Base-by-base conservation (phyloP, 1,140 invertebrate species). In the Formica exsecta region DNA sequence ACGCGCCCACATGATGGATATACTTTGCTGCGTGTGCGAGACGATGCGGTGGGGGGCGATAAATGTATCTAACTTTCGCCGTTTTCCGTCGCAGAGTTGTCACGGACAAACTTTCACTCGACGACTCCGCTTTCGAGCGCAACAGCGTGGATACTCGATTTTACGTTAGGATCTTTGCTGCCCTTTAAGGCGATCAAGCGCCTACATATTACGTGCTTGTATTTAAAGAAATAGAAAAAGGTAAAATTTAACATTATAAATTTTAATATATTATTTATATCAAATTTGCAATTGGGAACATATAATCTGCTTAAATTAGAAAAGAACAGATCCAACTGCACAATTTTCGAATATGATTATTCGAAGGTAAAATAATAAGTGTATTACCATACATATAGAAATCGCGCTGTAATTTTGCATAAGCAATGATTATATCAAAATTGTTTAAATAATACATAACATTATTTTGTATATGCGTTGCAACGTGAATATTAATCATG, bases 51-150 rank as follows among this genome's bases (percentile, higher is more conserved):
- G n/a, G n/a, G 57, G 22, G 5, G 29, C 81, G 61, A 85, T 77
- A 77, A 85, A 83, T 83, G 79, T 83, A 81, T 29, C 62, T 25
- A 86, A 86, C 84, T 86, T 86, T 38, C 64, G 75, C 36, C 61
- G 59, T 85, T 85, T 76, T 73, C 79, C 51, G 64, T 61, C 79
- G 79, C 25, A 44, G 29, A 81, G 66, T 81, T 73, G 79, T 71
- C 79, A 3, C 38, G 65, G 54, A 7, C 68, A 73, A 83, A 83
- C 79, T 83, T 74, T 74, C 57, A 25, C 38, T 13, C 68, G 68
- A 73, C 54, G 38, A 74, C 19, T 74, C n/a, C 62, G 59, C 79
- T 48, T 80, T 70, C 44, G 65, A 38, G 44, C 7, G 76, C 51
- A 44, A 73, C 79, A 73, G 19, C 36, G 8, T 41, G 66, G 36